Evolutionary conservation across 2,113 vertebrate genomes (phyloP), one percentile per base, ranked within the genome.

Genomic region (Climacteris rufus): DNA sequence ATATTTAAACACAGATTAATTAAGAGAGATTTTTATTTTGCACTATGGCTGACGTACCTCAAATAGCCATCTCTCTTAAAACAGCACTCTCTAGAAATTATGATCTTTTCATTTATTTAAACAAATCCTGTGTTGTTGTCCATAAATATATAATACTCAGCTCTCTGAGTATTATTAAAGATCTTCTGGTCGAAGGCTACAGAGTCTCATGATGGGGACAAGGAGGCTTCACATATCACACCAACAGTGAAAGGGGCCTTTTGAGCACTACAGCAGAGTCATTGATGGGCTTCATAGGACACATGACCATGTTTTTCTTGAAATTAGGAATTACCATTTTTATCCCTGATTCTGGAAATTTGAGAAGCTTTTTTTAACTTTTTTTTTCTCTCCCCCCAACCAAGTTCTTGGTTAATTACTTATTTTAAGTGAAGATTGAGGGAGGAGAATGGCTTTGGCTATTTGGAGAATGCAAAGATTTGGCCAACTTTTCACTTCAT

Each of bases 351-450:
- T 86, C 45, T 53, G 35, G 59, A 66, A 77, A 92, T 20, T 9
- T 18, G 33, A 74, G 31, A 39, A 44, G 20, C 13, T 44, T 82
- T 61, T 69, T 69, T 33, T 33, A 56, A 31, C 2, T 22, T 40
- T 40, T 52, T 22, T 39, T 18, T 11, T 15, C 24, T 2, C 10
- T 17, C 8, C 7, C 3, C 24, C 17, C 13, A 1, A 4, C 15
- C 30, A 0, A 50, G 20, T 74, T 91, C 37, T 76, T 87, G 19
- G 37, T 53, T 94, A 45, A 71, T 87, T 65, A 49, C 30, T 68
- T 82, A 31, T 13, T 79, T 63, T 44, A 45, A 72, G 9, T 63
- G n/a, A n/a, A 68, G 72, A 42, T 21, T 2, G 0, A 68, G 30
- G 7, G 35, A 71, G 44, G 27, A 79, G 37, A 90, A 77, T 74